Percentiles rank a stretch among this genome's conserved stretches.
Conservation (phyloP, 2,888 invertebrate genomes). For the Empis stercorea region DNA sequence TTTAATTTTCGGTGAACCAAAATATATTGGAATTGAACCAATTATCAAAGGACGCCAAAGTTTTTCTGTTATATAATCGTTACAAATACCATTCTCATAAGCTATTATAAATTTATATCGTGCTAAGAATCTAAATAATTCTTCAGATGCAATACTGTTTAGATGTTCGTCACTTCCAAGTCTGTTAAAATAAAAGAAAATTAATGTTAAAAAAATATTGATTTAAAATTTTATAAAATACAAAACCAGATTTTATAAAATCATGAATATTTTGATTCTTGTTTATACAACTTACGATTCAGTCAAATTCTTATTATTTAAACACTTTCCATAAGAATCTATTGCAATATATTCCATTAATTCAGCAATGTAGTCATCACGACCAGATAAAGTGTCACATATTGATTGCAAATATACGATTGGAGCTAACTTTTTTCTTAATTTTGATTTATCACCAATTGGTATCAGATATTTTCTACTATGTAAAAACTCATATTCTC, state of each 20-base stretch:
- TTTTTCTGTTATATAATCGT: conserved; percentile 80
- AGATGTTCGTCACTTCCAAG: conserved; percentile 44
- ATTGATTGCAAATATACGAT: conserved; percentile 68
- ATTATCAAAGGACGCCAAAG: conserved; percentile 68
- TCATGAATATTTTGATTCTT: too few relatives aligned
- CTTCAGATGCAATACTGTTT: conserved; percentile 45
- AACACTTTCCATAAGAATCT: conserved; percentile 68
- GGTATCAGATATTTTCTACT: conserved; percentile 42
- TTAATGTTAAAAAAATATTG: too few relatives aligned
- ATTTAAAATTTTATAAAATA: too few relatives aligned
- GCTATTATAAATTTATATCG: conserved; percentile 73
- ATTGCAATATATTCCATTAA: conserved; percentile 57
- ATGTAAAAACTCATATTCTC: conserved; percentile 42
- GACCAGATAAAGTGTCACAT: conserved; percentile 64
- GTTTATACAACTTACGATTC: conserved; percentile 39
- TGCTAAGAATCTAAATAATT: conserved; percentile 48
- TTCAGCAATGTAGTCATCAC: conserved; percentile 59
- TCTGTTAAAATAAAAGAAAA: conserved; percentile 16
- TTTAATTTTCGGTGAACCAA: conserved; percentile 57
- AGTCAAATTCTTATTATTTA: conserved; percentile 63
- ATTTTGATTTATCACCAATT: conserved; percentile 39
- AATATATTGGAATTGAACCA: conserved; percentile 71
- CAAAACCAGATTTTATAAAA: conserved; percentile 9
- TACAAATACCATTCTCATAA: conserved; percentile 70
- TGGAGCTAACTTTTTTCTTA: conserved; percentile 44